Conservation (phyloP, 2,797 vertebrate genomes). For the Onychomys leucogaster region DNA sequence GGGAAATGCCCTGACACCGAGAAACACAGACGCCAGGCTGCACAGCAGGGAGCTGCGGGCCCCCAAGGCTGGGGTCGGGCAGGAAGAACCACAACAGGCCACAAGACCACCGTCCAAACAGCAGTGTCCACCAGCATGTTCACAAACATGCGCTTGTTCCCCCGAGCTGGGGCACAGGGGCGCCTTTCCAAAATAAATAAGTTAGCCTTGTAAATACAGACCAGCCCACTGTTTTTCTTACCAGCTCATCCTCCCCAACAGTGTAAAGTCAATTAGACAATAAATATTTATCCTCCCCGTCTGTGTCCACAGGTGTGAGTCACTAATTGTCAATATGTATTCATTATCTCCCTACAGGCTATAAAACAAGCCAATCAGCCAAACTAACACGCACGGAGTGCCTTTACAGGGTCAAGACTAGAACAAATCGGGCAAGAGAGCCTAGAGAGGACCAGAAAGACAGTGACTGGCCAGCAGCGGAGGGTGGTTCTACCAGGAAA, state of each 20-base stretch:
- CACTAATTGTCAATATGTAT: neutral
- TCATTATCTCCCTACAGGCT: neutral
- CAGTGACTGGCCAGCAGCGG: fast-evolving
- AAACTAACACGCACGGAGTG: neutral
- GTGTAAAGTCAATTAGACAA: neutral
- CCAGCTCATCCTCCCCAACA: neutral
- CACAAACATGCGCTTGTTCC: neutral
- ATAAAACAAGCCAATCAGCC: neutral
- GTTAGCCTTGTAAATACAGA: neutral
- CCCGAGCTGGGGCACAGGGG: neutral
- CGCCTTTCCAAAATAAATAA: conserved; percentile 56
- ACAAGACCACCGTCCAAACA: neutral
- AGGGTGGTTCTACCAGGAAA: neutral
- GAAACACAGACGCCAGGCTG: fast-evolving
- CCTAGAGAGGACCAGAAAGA: neutral
- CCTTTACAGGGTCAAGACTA: neutral
- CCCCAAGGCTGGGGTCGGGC: fast-evolving
- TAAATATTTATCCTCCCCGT: neutral
- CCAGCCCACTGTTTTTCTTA: neutral
- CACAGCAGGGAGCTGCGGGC: neutral
- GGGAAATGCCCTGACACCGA: too few species aligned
- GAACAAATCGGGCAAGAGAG: neutral
- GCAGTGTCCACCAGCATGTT: neutral
- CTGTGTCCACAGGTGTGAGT: neutral
- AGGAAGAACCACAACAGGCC: neutral